These are phyloP conservation scores for Norana najaformis DNA, from an alignment of 2,888 invertebrate species.

Conservation along the genomic window DNA sequence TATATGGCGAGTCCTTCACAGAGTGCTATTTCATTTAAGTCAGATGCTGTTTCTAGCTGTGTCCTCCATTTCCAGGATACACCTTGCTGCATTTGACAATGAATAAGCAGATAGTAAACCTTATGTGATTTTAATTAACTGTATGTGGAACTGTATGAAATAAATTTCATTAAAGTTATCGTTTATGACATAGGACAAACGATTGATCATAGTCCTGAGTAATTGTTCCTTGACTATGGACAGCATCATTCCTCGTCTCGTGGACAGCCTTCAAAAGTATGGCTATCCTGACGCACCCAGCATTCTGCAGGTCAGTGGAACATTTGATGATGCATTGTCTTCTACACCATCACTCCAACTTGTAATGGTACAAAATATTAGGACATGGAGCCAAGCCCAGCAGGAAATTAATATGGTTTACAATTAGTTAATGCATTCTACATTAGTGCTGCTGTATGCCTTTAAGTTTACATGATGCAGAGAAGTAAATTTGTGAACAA, in stretches of 20 bases:
- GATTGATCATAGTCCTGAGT: slow-evolving; percentile 79
- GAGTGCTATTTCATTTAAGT: neutral
- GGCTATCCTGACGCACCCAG: slow-evolving; percentile 75
- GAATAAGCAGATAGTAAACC: neutral
- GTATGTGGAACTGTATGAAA: neutral
- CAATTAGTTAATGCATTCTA: too few species aligned
- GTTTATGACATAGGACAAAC: slow-evolving; percentile 54
- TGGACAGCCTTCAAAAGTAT: slow-evolving; percentile 68
- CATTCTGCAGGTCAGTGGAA: slow-evolving; percentile 68
- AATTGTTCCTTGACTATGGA: slow-evolving; percentile 84
- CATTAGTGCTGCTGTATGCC: too few species aligned
- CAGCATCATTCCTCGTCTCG: slow-evolving; percentile 74
- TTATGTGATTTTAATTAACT: neutral
- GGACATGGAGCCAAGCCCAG: too few species aligned
- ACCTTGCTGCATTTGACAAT: too few species aligned
- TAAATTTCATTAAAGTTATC: neutral
- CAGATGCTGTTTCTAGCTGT: neutral
- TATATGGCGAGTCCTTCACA: neutral
- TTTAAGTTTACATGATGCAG: too few species aligned
- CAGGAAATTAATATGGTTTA: too few species aligned
- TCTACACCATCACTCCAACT: neutral
- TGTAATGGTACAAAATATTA: neutral
- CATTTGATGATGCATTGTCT: slow-evolving; percentile 1
- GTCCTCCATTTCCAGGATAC: neutral
- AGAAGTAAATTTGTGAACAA: neutral